Evolutionary conservation across 2,888 invertebrate species (phyloP), one percentile per base, ranked within the genome.

Genomic region (Rotaria socialis): DNA sequence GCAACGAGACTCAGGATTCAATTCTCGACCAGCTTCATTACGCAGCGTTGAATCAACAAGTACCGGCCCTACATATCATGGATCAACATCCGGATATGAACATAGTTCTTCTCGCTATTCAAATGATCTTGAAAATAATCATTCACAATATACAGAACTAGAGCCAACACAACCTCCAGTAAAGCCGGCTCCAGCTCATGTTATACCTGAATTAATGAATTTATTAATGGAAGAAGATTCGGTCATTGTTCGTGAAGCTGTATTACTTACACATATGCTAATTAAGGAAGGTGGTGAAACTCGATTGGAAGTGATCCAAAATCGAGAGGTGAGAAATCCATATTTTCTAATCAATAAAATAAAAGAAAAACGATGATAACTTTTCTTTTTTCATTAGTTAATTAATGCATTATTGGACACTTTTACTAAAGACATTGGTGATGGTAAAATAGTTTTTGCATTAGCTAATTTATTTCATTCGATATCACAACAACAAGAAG

Each of bases 151-250:
- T n/a, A 43, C 24, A 11, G 80, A 80, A 22, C 24, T 80, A 6
- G 24, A 80, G n/a, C 5, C 80, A 47, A 14, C 22, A 47, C 22
- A 24, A 19, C 8, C 47, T 10, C 8, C 47, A 14, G 0, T 10
- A 4, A 24, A n/a, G 19, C 47, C 10, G n/a, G 47, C 47, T 11
- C 43, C 80, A 7, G 11, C 24, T 80, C 47, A 80, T 47, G 10
- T 80, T 4, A 80, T 80, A 47, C 24, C 80, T 43, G 80, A 80
- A 47, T 80, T 80, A 80, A 2, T 80, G 2, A 80, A 8, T 47
- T 47, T 80, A n/a, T 47, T 80, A n/a, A 80, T n/a, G 24, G 80
- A 80, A 47, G 80, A 80, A n/a, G 80, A 80, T 80, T 47, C 47
- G 14, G 47, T 80, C 47, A 80, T 80, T 47, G 24, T 80, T 11